These are phyloP conservation scores for Criorhina ranunculi DNA, from an alignment of 2,888 invertebrate species.

Conservation along the genomic window DNA sequence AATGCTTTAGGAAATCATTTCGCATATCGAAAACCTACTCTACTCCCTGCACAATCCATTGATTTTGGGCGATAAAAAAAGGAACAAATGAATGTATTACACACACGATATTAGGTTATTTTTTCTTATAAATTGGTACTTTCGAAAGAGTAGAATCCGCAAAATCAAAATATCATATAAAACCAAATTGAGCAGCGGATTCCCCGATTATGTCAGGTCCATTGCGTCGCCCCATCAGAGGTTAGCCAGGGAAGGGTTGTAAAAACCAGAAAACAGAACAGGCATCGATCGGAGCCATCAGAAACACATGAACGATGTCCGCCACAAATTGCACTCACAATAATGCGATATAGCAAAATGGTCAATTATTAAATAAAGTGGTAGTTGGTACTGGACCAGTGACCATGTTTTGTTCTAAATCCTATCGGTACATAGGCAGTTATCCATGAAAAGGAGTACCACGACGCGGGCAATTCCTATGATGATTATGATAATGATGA, in stretches of 20 bases:
- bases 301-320: conserved; percentile 62
- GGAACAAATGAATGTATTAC: conserved; percentile 20
- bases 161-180: conserved; percentile 68
- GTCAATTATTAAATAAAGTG: conserved; percentile 71
- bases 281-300: conserved; percentile 29
- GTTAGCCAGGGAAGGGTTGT: conserved; percentile 56
- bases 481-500: conserved; percentile 2
- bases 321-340: conserved; percentile 65
- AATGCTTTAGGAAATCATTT: conserved; percentile 39
- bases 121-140: conserved; percentile 50
- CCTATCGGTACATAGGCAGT: conserved; percentile 27
- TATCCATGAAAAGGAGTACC: conserved; percentile 54
- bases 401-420: conserved; percentile 64
- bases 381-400: conserved; percentile 41
- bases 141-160: conserved; percentile 51
- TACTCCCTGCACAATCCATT: conserved; percentile 36
- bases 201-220: conserved; percentile 64
- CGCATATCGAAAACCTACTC: conserved; percentile 34
- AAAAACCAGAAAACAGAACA: conserved; percentile 34
- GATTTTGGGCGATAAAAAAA: conserved; percentile 41
- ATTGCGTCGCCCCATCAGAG: conserved; percentile 57
- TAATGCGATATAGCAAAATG: conserved; percentile 61
- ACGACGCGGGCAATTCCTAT: conserved; percentile 14
- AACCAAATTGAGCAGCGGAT: conserved; percentile 66
- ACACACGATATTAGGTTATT: conserved; percentile 28